Percentiles rank a stretch among this genome's conserved stretches.
phyloP scores from a whole-genome alignment of 2,888 invertebrate species.

The Plebejus melissa region DNA sequence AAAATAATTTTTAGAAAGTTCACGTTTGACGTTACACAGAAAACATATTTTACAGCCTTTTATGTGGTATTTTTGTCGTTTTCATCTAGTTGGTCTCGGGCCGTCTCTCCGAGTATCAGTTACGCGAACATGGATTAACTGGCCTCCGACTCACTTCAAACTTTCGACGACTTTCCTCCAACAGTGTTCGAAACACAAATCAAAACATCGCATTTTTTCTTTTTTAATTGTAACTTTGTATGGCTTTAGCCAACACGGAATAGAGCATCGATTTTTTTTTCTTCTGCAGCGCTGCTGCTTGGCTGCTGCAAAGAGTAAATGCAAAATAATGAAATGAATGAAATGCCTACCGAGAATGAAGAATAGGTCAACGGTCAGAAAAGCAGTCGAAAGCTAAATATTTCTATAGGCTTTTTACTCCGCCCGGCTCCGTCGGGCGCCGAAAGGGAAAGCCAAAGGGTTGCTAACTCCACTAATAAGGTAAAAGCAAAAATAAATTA shows the following conservation, averaged over 20 bases:
- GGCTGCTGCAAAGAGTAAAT: not conserved
- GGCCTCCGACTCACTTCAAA: not conserved
- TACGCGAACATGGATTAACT: not conserved
- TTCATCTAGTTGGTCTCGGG: not conserved
- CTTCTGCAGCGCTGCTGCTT: not conserved
- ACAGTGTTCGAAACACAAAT: conserved; percentile 1
- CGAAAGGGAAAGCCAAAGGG: not conserved
- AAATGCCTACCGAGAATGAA: not conserved
- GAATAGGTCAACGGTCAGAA: conserved; percentile 5
- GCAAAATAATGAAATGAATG: not conserved
- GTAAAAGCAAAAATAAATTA: conserved; percentile 25
- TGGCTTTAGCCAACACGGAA: not conserved
- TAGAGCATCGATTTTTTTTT: not conserved
- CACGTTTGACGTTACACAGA: too few relatives aligned
- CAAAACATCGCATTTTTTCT: not conserved
- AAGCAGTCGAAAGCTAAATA: conserved; percentile 8
- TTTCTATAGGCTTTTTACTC: not conserved
- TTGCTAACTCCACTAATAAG: conserved; percentile 15
- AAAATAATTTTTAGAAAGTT: too few relatives aligned
- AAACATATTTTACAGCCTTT: too few relatives aligned
- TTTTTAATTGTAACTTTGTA: not conserved
- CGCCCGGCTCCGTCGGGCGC: not conserved
- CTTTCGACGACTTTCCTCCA: not conserved
- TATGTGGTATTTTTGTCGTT: not conserved
- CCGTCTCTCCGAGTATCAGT: not conserved